Conservation (phyloP, 2,113 vertebrate species). For the Perccottus glenii region DNA sequence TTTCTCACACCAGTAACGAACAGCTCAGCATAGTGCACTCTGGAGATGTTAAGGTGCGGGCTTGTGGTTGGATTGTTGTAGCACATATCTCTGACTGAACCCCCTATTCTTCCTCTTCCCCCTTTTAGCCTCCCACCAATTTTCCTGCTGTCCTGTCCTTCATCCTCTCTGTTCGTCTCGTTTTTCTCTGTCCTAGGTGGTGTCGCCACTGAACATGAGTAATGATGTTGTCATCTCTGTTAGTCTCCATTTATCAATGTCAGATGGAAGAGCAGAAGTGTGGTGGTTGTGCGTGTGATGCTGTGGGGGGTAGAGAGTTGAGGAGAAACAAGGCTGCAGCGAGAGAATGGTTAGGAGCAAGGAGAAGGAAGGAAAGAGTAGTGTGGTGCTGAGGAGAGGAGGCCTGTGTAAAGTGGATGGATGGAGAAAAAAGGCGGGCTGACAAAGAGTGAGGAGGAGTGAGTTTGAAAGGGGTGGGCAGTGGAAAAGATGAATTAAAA, state of each 20-base stretch:
- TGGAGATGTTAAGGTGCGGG: slow-evolving; percentile 33
- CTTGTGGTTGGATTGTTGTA: slow-evolving; percentile 18
- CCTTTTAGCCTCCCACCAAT: slow-evolving; percentile 22
- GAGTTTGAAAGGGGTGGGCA: slow-evolving; percentile 30
- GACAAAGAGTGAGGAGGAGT: slow-evolving; percentile 37
- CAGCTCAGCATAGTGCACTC: slow-evolving; percentile 28
- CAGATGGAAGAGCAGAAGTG: slow-evolving; percentile 56
- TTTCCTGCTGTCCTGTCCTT: slow-evolving; percentile 61
- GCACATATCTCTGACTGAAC: slow-evolving; percentile 41
- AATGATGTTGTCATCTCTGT: slow-evolving; percentile 77
- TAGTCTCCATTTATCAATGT: slow-evolving; percentile 76
- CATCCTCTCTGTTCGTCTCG: slow-evolving; percentile 52
- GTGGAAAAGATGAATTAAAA: slow-evolving; percentile 32
- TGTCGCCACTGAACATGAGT: slow-evolving; percentile 75
- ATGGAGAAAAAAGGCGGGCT: slow-evolving; percentile 39
- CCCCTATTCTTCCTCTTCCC: slow-evolving; percentile 24
- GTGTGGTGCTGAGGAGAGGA: slow-evolving; percentile 24
- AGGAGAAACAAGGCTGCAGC: slow-evolving; percentile 57
- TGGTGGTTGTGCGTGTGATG: slow-evolving; percentile 33
- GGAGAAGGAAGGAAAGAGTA: slow-evolving; percentile 20
- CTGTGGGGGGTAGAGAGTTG: slow-evolving; percentile 16
- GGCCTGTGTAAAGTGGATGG: slow-evolving; percentile 21
- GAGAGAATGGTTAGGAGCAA: slow-evolving; percentile 14
- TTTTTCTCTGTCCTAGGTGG: slow-evolving; percentile 65
- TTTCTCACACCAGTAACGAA: slow-evolving; percentile 49